Base-by-base conservation (phyloP, 1,140 invertebrate genomes). In the Dendrolimus kikuchii region DNA sequence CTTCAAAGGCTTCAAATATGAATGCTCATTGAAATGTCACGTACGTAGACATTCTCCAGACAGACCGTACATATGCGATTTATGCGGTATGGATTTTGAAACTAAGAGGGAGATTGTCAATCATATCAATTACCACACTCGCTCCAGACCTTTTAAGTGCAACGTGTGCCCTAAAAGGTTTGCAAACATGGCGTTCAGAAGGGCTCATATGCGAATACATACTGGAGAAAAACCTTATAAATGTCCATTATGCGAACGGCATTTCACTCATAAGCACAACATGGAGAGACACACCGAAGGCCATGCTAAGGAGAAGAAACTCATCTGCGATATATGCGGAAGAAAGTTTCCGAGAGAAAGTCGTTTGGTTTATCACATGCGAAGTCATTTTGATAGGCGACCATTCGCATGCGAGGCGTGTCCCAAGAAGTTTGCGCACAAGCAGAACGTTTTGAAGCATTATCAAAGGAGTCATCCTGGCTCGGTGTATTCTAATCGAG, bases 361-460 rank as follows among this genome's bases (percentile, higher is more conserved):
- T 47, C 92, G 95, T 61, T 75, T 96, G 39, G 92, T 92, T 36
- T 93, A 95, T 55, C 95, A 97, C 68, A 91, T 96, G 90, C 87
- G 93, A 40, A 94, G 92, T 0, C 95, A 97, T 72, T 90, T 91
- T 2, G 91, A 95, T 41, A 94, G 96, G 62, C 94, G 95, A 0
- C 40, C 46, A 43, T 96, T 97, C 70, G 90, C 92, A 2, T 99
- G 98, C 77, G 92, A 92, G 1, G 93, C 97, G 10, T 99, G 98
- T 75, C 93, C 95, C n/a, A 93, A 96, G 6, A 91, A 93, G 42
- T 99, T 99, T 71, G 95, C 95, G 0, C 97, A 98, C 38, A 72
- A 68, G 44, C 75, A 78, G 23, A 80, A 80, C 52, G 63, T 82
- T 7, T 43, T 77, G 5, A 60, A 71, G 9, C 79, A 82, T 61